Evolutionary conservation across 2,797 vertebrate genomes (phyloP).

Genomic region (Sus cebifrons): DNA sequence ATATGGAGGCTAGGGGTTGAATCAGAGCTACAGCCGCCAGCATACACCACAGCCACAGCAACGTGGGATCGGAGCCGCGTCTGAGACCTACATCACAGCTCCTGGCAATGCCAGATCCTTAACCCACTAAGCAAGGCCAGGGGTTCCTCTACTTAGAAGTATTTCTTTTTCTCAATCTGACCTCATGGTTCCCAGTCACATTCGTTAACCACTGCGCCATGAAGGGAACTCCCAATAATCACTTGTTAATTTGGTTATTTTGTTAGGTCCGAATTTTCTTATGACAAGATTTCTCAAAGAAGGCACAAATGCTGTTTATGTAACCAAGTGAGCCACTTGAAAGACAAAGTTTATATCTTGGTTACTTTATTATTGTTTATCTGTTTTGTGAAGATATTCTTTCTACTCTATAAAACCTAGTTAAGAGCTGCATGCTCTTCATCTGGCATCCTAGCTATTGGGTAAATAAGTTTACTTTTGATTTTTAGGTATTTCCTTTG

Average conservation of each 20-base stretch:
- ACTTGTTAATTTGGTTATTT: conserved; percentile 16
- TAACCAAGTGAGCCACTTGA: background rate
- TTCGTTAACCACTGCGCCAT: no score
- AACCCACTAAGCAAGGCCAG: no score
- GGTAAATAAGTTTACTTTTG: conserved; percentile 34
- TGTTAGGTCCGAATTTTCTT: conserved; percentile 47
- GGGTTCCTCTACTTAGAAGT: no score
- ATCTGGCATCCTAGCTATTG: conserved; percentile 10
- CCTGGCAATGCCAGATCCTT: no score
- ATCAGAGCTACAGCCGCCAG: no score
- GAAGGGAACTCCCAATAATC: background rate
- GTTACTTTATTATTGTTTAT: conserved; percentile 55
- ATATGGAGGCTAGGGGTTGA: no score
- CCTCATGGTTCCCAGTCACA: no score
- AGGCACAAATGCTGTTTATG: background rate
- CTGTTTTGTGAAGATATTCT: conserved; percentile 59
- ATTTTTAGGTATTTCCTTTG: conserved; percentile 66
- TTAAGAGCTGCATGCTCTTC: background rate
- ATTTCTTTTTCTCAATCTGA: no score
- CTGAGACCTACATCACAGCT: no score
- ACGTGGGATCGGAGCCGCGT: no score
- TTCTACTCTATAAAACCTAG: conserved; percentile 42
- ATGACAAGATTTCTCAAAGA: conserved; percentile 35
- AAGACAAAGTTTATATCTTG: conserved; percentile 35
- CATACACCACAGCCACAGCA: no score